A percentile compares a stretch with the other conserved stretches of the same genome.
These are phyloP conservation scores for Drosophila auraria DNA, from an alignment of 1,140 invertebrate genomes.

Conservation along the genomic window DNA sequence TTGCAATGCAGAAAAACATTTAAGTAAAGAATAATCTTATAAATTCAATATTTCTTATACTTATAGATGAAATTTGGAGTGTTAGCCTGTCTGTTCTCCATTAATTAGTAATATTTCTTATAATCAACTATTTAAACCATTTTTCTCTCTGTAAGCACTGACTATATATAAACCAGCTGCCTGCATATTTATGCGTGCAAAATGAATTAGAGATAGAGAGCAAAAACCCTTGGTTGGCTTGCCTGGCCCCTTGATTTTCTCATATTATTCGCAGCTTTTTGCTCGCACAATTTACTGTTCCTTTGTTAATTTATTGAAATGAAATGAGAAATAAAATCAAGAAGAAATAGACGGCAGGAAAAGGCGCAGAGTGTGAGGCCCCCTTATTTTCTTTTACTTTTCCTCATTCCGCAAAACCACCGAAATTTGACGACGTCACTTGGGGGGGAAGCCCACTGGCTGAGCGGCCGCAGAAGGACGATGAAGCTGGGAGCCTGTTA, in stretches of 20 bases:
- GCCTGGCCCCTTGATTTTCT: conserved; percentile 54
- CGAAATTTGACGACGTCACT: conserved; percentile 39
- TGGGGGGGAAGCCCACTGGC: conserved; percentile 16
- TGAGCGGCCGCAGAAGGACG: conserved; percentile 26
- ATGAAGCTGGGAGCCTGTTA: conserved; percentile 74
- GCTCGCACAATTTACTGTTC: conserved; percentile 65
- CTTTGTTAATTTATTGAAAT: conserved; percentile 82
- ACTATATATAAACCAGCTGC: conserved; percentile 32
- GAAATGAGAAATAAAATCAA: conserved; percentile 75
- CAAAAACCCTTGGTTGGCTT: conserved; percentile 17
- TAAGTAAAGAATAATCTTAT: too few relatives aligned
- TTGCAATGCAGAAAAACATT: background rate
- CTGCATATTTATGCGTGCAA: conserved; percentile 46
- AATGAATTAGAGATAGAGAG: conserved; percentile 9
- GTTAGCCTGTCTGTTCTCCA: too few relatives aligned
- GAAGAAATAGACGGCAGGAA: conserved; percentile 51
- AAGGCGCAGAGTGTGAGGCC: conserved; percentile 16
- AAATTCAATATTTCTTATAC: too few relatives aligned
- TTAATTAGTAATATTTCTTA: too few relatives aligned
- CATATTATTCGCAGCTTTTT: conserved; percentile 41
- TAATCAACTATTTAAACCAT: background rate
- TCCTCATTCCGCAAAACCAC: conserved; percentile 2
- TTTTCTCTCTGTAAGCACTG: conserved; percentile 6
- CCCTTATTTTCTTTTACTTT: conserved; percentile 8
- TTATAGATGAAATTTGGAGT: too few relatives aligned